Percentiles rank a stretch among this genome's conserved stretches.
phyloP scores from a whole-genome alignment of 2,797 vertebrate species.

The Anguilla megastoma region DNA sequence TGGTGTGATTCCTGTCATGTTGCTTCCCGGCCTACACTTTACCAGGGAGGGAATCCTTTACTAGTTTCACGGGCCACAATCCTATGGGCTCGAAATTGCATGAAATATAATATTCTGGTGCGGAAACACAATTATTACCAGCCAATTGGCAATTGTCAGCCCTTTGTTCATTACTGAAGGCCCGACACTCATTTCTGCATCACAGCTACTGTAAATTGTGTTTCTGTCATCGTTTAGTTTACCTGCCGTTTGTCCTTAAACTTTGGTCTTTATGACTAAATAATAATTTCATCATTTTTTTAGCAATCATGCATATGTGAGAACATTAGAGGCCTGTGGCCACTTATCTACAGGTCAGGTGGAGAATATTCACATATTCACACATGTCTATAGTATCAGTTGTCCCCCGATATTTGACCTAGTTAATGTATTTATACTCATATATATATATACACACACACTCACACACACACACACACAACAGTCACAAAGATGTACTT shows the following conservation, averaged over 20 bases:
- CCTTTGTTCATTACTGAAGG: background rate
- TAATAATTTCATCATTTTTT: background rate
- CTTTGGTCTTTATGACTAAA: background rate
- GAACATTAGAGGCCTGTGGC: background rate
- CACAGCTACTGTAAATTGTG: background rate
- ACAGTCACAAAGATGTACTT: background rate
- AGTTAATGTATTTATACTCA: background rate
- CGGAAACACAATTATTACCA: background rate
- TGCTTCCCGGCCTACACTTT: background rate
- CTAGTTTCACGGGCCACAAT: background rate
- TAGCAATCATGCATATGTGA: background rate
- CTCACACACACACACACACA: background rate
- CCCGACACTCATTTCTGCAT: background rate
- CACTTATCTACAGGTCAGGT: background rate
- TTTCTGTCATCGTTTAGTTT: background rate
- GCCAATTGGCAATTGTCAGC: background rate
- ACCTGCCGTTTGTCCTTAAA: background rate
- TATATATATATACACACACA: background rate
- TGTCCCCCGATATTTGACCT: background rate
- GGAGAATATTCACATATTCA: background rate
- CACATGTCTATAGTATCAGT: background rate
- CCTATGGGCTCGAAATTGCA: background rate
- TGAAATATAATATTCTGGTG: background rate
- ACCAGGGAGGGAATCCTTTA: background rate
- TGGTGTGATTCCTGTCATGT: background rate